phyloP scores from a whole-genome alignment of 2,888 invertebrate species.

The Macropis europaea region DNA sequence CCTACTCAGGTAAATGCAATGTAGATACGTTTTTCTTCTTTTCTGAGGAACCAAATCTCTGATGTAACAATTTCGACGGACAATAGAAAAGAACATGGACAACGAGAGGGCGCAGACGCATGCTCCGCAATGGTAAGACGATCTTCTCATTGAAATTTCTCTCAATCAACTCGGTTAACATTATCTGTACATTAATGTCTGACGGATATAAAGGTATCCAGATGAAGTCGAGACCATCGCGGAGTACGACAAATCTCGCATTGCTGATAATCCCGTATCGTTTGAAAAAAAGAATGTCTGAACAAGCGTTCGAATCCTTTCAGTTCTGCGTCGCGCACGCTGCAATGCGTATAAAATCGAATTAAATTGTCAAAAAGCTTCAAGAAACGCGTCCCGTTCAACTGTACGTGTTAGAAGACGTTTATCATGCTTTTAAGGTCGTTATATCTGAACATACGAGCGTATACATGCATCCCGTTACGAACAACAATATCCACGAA shows the following conservation, averaged over 20 bases:
- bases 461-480: no score
- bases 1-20: constrained; percentile 66
- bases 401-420: not conserved
- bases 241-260: constrained; percentile 13
- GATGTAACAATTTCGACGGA: not conserved
- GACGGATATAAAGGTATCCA: constrained; percentile 16
- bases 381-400: not conserved
- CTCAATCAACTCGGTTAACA: constrained; percentile 10
- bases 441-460: no score
- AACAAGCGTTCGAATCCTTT: constrained; percentile 28
- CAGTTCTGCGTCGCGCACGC: constrained; percentile 3
- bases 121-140: constrained; percentile 3
- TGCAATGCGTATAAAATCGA: not conserved
- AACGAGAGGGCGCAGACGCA: not conserved
- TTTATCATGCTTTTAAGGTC: no score
- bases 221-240: constrained; percentile 27
- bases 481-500: no score
- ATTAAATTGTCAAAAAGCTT: not conserved
- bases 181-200: constrained; percentile 44
- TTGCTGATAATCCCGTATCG: not conserved
- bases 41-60: constrained; percentile 57
- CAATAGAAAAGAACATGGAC: not conserved
- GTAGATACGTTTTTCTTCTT: constrained; percentile 34
- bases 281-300: not conserved
- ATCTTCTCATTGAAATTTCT: constrained; percentile 1